phyloP scores from a whole-genome alignment of 2,113 vertebrate genomes.

The Macquaria australasica region DNA sequence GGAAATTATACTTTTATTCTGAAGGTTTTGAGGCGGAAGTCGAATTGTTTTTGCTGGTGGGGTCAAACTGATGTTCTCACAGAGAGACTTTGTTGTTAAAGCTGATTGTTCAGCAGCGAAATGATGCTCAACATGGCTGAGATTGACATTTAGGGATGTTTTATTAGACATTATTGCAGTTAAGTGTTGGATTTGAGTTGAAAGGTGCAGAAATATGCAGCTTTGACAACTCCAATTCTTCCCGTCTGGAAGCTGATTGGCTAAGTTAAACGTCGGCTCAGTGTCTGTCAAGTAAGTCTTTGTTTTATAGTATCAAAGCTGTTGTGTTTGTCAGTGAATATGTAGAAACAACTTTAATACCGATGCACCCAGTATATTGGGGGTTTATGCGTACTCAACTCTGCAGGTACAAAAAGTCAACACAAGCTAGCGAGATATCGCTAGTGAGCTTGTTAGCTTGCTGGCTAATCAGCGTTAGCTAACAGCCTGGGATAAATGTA shows the following conservation, averaged over 20 bases:
- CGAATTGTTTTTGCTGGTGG: conserved; percentile 51
- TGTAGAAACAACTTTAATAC: background rate
- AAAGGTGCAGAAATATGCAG: conserved; percentile 27
- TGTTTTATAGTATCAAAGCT: conserved; percentile 47
- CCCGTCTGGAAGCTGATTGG: conserved; percentile 70
- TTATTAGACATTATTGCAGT: background rate
- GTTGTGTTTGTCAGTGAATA: background rate
- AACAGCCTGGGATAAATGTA: conserved; percentile 1
- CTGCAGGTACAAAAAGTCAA: background rate
- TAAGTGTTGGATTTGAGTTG: background rate
- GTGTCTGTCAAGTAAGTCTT: conserved; percentile 76
- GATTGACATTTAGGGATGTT: background rate
- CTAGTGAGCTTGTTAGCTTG: conserved; percentile 65
- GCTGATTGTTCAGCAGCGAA: conserved; percentile 9
- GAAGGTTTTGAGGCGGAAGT: conserved; percentile 41
- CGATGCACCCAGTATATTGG: accelerated
- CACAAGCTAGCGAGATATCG: conserved; percentile 37
- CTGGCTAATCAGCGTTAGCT: conserved; percentile 65
- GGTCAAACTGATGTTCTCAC: conserved; percentile 34
- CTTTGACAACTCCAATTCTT: conserved; percentile 55
- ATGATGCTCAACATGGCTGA: background rate
- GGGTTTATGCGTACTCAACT: background rate
- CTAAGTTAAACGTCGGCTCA: conserved; percentile 53
- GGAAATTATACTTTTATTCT: conserved; percentile 21
- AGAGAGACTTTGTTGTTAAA: conserved; percentile 49